Base-by-base conservation (phyloP, 2,888 invertebrate genomes). In the Brenthis ino region DNA sequence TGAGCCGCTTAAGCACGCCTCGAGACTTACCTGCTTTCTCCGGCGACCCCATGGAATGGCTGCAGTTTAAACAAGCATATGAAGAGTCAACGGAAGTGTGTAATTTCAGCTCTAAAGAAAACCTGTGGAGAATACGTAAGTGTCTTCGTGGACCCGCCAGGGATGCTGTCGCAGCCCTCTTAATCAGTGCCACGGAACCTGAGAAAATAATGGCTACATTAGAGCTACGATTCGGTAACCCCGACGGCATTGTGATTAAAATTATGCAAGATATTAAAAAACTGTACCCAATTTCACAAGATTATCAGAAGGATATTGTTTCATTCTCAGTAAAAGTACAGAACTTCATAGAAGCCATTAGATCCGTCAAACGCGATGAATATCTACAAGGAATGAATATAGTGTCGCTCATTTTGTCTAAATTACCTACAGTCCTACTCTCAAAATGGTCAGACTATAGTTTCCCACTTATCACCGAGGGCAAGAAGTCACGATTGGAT, bases 401-500 rank as follows among this genome's bases (percentile, higher is more conserved):
- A 11, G 61, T 68, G 11, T 68, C 72, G 5, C 57, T 57, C 20
- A 70, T 77, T 8, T 43, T 77, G 14, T 68, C 74, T 5, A 78
- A 77, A 50, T 47, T 76, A 11, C 75, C 75, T 8, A 68, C 74
- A 5, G 66, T 73, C 2, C 53, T 76, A 6, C 13, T 77, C 6
- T 63, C 76, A 3, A 77, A 76, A 66, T 76, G 77, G 76, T 16
- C 76, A 6, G 78, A 80, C 48, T 78, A 78, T 57, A 75, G 76
- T 65, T 78, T 72, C 47, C 65, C 72, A 2, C 43, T 71, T 11
- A 71, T 75, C 5, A 56, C 55, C 8, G 65, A 69, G 53, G 56
- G 54, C 4, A 58, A 50, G 2, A 74, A 72, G 51, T n/a, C 73
- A 14, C 68, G 71, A 48, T 20, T 77, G 3, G 75, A 72, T 1